Evolutionary conservation across 1,140 invertebrate species (phyloP), one percentile per base, ranked within the genome.

Genomic region (Magallana gigas): DNA sequence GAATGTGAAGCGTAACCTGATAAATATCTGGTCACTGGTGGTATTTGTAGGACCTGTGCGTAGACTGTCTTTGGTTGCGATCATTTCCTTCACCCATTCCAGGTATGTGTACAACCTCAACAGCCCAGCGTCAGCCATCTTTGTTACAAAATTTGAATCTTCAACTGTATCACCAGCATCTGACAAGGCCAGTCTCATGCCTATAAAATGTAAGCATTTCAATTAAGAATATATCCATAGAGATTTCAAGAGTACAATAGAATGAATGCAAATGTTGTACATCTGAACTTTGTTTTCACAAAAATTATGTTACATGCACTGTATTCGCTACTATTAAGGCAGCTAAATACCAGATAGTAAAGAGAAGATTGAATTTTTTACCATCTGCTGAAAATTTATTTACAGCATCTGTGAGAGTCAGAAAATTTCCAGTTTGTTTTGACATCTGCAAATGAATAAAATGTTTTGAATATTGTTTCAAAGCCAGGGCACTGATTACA

Each of bases 111-210:
- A 99, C 1, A 99, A 95, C 58, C 98, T 96, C n/a, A 99, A 96
- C 91, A 99, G 97, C 29, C 98, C 98, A 9, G 98, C 98, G 95
- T 99, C 98, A 0, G 99, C 99, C 89, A 97, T 98, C 87, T 96
- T 97, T 94, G 98, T 98, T 6, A 98, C 97, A 95, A 99, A 99
- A 95, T 99, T 99, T 0, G 99, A 99, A 96, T 99, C 99, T 95
- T 99, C 99, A 18, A 99, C 96, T 0, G 98, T 98, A 95, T 99
- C 99, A 12, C 99, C 99, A 80, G 99, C 97, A 95, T 99, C 99
- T 48, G 99, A 98, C 62, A 99, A 94, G 89, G 98, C 98, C 23
- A 99, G 94, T 87, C 99, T 95, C 97, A 97, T 99, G 12, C 95
- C 95, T 95, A 60, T 3, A 86, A 84, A 76, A 60, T 60, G 87